These are phyloP conservation scores for Pachyrhynchus sulphureomaculatus DNA, from an alignment of 1,140 invertebrate species.

Conservation along the genomic window DNA sequence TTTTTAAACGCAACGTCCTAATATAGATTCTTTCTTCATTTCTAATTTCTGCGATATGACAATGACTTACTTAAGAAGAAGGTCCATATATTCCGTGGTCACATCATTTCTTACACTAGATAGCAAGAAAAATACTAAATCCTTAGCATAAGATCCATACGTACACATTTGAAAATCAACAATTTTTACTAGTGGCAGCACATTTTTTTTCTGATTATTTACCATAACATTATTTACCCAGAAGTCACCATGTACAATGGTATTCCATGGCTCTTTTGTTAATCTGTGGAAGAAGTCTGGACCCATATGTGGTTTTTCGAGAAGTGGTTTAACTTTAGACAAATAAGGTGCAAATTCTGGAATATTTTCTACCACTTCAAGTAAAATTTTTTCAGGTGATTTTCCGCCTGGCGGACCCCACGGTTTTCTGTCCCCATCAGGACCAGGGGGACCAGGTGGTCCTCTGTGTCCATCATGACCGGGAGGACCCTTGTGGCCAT, in stretches of 20 bases:
- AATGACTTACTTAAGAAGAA: slow-evolving; percentile 48
- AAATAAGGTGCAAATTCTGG: background rate
- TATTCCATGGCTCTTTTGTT: slow-evolving; percentile 52
- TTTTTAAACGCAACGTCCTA: too few relatives aligned
- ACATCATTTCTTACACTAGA: slow-evolving; percentile 54
- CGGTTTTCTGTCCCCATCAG: background rate
- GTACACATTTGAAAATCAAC: slow-evolving; percentile 64
- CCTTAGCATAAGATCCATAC: slow-evolving; percentile 55
- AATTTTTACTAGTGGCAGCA: slow-evolving; percentile 57
- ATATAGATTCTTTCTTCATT: too few relatives aligned
- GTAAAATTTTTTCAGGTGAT: background rate
- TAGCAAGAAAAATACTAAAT: slow-evolving; percentile 60
- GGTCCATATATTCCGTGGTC: slow-evolving; percentile 50
- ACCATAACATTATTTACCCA: slow-evolving; percentile 65
- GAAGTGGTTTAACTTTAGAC: background rate
- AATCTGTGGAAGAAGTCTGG: background rate
- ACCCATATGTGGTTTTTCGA: background rate
- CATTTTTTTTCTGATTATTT: slow-evolving; percentile 32
- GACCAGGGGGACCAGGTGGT: too few relatives aligned
- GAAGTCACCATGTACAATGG: slow-evolving; percentile 60
- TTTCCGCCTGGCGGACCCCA: background rate
- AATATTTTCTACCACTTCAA: background rate
- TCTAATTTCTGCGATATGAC: too few relatives aligned
- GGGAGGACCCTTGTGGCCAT: too few relatives aligned
- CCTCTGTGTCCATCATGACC: too few relatives aligned